Base-by-base conservation (phyloP, 2,797 vertebrate genomes). In the Graptemys geographica region DNA sequence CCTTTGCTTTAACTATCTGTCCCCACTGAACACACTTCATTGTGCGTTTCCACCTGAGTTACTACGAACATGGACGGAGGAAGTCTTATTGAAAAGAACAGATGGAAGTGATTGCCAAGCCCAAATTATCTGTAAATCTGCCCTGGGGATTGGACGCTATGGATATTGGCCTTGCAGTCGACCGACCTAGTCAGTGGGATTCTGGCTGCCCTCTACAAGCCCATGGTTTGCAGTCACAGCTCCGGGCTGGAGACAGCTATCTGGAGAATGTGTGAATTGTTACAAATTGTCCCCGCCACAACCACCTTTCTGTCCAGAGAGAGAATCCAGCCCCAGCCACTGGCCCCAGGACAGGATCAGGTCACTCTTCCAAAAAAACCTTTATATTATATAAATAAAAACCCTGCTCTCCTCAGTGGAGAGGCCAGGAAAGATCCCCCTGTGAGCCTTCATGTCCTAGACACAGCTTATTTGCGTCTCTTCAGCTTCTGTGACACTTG, bases 401-500 rank as follows among this genome's bases (percentile, higher is more conserved):
- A 90, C 82, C 15, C 78, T 79, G 28, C 52, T 87, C 72, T 90
- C 47, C 47, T 88, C 90, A 89, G 89, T 86, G 51, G 8, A 86
- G 56, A 56, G 47, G 86, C 90, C 47, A 87, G 78, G 28, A 88
- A 90, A 91, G 74, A 90, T 92, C 79, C 27, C 28, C 56, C 80
- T 87, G 72, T 84, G 95, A 94, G 28, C 72, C 52, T 93, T 52
- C 94, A 2, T 94, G 87, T 57, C 89, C 90, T 86, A 91, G 62
- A 87, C 90, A 69, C 37, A 81, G 83, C 80, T 90, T 96, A 84
- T 86, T 94, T 94, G 86, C 4, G 55, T 90, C 82, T 93, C 82
- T 88, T 94, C 86, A 9, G 55, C 96, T 89, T 92, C 23, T 79
- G 72, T 94, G 88, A 86, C 47, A 41, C 59, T 47, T 62, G 33